Evolutionary conservation across 2,113 vertebrate species (phyloP), one percentile per base, ranked within the genome.

Genomic region (Atrichornis clamosus): DNA sequence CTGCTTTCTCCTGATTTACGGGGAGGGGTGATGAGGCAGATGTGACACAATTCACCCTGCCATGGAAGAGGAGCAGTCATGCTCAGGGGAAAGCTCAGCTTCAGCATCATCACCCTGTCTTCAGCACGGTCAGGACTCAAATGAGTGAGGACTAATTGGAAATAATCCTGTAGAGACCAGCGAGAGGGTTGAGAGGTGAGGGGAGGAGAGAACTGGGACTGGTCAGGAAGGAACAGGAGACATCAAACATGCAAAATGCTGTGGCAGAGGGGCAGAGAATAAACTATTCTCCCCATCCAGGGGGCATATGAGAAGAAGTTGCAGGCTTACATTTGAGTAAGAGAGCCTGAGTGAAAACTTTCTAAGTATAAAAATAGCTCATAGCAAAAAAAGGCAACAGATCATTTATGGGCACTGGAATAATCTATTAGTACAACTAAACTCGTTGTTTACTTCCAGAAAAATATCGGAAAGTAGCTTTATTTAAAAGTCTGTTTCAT

Each of bases 401-500:
- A 42, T n/a, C n/a, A 22, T 89, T 87, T 75, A 62, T 9, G 37
- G 73, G 14, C n/a, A 62, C 32, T 72, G 70, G 49, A 89, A 93
- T 65, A 89, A 90, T 75, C 46, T 79, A 80, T 67, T 59, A 82
- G 32, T 44, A 47, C 20, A 90, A 93, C 30, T 86, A 59, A 86
- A 87, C 60, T 87, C 84, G 13, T 67, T 93, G 73, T 88, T 96
- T 93, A 60, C 84, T 90, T 80, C 52, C 76, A 81, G 80, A 92
- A 84, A 90, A 86, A 90, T 68, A 79, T 74, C 4, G 3, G 60
- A 90, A 96, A 90, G 32, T 18, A 42, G 13, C 0, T 17, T 75
- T 58, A 80, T 85, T 19, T 4, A 7, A 74, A 90, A 75, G 49
- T 49, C 49, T 62, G 33, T 74, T 84, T 89, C 55, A 41, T 81